Conservation (phyloP, 2,113 vertebrate genomes). For the Haplotaxodon microlepis region DNA sequence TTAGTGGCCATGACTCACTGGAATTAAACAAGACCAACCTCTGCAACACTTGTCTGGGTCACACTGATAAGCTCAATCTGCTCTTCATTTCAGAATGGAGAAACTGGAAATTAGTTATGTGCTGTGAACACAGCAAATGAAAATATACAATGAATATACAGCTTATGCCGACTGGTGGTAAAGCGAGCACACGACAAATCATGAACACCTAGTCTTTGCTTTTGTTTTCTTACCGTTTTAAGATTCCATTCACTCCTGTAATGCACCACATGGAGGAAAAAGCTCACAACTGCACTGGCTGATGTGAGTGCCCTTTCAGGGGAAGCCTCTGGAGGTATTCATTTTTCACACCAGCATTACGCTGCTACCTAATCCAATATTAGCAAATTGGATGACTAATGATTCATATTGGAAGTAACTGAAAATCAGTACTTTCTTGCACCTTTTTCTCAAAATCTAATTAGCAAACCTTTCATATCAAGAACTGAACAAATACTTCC, state of each 20-base stretch:
- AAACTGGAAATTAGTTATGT: not conserved
- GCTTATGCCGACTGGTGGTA: not conserved
- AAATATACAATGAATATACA: not conserved
- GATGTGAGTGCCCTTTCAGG: not conserved
- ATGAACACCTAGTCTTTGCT: not conserved
- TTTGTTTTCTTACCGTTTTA: not conserved
- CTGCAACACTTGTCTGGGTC: conserved; percentile 43
- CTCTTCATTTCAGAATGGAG: conserved; percentile 4
- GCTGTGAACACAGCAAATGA: not conserved
- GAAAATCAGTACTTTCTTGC: conserved; percentile 32
- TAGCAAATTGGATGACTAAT: conserved; percentile 50
- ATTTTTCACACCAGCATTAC: conserved; percentile 27
- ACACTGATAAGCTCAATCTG: conserved; percentile 39
- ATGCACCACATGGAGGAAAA: not conserved
- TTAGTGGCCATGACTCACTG: conserved; percentile 23
- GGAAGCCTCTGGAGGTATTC: conserved; percentile 9
- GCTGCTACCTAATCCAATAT: conserved; percentile 46
- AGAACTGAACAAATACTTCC: not conserved
- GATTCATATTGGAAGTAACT: conserved; percentile 47
- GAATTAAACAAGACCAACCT: conserved; percentile 49
- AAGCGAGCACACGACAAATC: not conserved
- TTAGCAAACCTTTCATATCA: conserved; percentile 3
- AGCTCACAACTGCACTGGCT: not conserved
- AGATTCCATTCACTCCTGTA: not conserved
- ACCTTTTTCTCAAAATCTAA: conserved; percentile 29